Conservation (phyloP, 2,888 invertebrate genomes). For the Gastrophysa polygoni region DNA sequence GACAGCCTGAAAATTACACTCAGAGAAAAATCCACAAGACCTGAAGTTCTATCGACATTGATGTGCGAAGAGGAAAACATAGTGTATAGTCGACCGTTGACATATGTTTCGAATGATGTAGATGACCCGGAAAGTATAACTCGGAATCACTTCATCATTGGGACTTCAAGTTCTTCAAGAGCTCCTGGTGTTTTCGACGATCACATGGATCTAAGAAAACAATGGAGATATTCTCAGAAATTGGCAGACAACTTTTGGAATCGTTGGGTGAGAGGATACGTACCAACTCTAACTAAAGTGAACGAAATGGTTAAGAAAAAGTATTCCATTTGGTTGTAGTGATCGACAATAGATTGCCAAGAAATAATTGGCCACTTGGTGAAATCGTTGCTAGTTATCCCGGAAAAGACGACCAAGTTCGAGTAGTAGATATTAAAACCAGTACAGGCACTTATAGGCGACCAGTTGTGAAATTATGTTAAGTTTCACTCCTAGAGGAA, state of each 20-base stretch:
- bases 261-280: neutral
- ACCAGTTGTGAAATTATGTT: neutral
- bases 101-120: conserved; percentile 6
- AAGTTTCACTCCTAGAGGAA: no score
- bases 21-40: conserved; percentile 7
- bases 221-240: neutral
- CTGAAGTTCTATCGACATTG: conserved; percentile 7
- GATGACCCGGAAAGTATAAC: conserved; percentile 12
- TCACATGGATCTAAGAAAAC: neutral
- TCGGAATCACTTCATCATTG: conserved; percentile 12
- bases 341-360: neutral
- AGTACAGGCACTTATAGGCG: neutral
- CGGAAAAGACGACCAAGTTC: conserved; percentile 3
- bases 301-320: neutral
- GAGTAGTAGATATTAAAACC: conserved; percentile 2
- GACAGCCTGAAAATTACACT: neutral
- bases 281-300: neutral
- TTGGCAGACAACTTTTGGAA: neutral
- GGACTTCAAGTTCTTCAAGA: neutral
- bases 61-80: conserved; percentile 15
- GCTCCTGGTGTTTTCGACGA: conserved; percentile 1
- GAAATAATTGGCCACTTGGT: conserved; percentile 10
- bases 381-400: neutral
- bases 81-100: conserved; percentile 17
- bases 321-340: neutral